phyloP scores from a whole-genome alignment of 92 coral and sea anemone species.

The Isaurus tuberculatus region DNA sequence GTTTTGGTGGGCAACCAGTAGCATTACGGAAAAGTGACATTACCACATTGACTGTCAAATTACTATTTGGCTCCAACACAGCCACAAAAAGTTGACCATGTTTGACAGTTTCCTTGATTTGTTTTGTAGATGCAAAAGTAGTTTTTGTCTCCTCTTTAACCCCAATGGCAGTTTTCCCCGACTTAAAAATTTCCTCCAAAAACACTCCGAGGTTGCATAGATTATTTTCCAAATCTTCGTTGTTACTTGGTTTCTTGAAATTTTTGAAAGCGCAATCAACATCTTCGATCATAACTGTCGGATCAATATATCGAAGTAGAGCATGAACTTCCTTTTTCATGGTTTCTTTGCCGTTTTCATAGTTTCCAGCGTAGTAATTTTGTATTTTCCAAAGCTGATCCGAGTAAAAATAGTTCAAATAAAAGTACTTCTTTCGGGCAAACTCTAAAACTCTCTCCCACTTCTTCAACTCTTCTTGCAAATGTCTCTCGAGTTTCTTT shows the following conservation, averaged over 20 bases:
- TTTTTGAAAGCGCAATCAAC: slow-evolving; percentile 40
- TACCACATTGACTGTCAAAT: slow-evolving; percentile 79
- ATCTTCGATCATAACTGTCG: slow-evolving; percentile 48
- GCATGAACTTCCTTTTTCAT: slow-evolving; percentile 39
- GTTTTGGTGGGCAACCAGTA: slow-evolving; percentile 75
- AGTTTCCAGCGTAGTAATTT: slow-evolving; percentile 56
- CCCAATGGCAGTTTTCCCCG: slow-evolving; percentile 8
- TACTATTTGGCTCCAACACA: slow-evolving; percentile 82
- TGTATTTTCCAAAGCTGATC: slow-evolving; percentile 83
- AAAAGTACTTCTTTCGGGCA: slow-evolving; percentile 68
- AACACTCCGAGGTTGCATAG: slow-evolving; percentile 71
- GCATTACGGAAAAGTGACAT: slow-evolving; percentile 82
- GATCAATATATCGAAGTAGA: slow-evolving; percentile 79
- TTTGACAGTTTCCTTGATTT: slow-evolving; percentile 74
- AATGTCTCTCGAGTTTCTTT: slow-evolving; percentile 35
- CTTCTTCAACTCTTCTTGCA: slow-evolving; percentile 48
- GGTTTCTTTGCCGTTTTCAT: slow-evolving; percentile 3
- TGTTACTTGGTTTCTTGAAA: slow-evolving; percentile 53
- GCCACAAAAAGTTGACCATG: slow-evolving; percentile 88
- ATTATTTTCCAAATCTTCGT: slow-evolving; percentile 45
- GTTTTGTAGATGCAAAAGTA: slow-evolving; percentile 8
- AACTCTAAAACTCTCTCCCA: slow-evolving; percentile 68
- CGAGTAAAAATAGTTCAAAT: slow-evolving; percentile 84
- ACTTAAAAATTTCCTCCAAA: slow-evolving; percentile 67
- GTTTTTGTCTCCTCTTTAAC: slow-evolving; percentile 24